These are phyloP conservation scores for Ctenochaetus hawaiiensis DNA, from an alignment of 2,797 vertebrate species.

Conservation along the genomic window DNA sequence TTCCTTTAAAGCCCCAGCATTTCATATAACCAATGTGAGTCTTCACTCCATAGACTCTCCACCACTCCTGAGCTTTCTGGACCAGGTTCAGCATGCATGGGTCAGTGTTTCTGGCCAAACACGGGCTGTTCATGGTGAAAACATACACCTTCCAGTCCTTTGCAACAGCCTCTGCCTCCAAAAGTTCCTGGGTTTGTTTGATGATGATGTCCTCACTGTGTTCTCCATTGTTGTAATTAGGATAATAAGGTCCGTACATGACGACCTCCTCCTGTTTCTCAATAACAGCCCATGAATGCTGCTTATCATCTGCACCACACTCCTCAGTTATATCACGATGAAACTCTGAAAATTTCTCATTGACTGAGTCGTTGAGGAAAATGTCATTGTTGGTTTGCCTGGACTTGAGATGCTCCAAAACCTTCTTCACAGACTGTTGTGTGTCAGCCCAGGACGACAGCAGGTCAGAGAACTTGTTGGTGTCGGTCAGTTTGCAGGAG, in stretches of 20 bases:
- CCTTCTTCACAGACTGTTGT: conserved; percentile 44
- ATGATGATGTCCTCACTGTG: conserved; percentile 77
- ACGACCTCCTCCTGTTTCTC: conserved; percentile 74
- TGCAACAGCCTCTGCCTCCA: conserved; percentile 32
- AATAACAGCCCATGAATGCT: conserved; percentile 74
- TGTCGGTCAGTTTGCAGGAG: not conserved
- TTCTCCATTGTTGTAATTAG: conserved; percentile 63
- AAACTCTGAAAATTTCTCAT: conserved; percentile 64
- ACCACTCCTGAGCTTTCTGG: conserved; percentile 69
- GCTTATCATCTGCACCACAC: conserved; percentile 64
- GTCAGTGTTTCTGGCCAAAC: conserved; percentile 63
- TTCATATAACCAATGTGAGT: conserved; percentile 70
- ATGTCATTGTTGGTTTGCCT: conserved; percentile 12
- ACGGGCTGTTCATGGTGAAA: conserved; percentile 75
- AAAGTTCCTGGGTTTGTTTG: conserved; percentile 71
- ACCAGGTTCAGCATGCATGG: conserved; percentile 75
- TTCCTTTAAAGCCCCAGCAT: conserved; percentile 77
- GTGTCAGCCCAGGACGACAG: conserved; percentile 63
- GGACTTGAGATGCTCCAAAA: conserved; percentile 47
- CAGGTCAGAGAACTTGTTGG: conserved; percentile 26
- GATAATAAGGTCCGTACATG: conserved; percentile 75
- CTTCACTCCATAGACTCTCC: conserved; percentile 63
- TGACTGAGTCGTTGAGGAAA: conserved; percentile 41
- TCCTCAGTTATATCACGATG: conserved; percentile 71
- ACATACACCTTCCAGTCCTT: conserved; percentile 60